Evolutionary conservation across 2,113 vertebrate genomes (phyloP), one percentile per base, ranked within the genome.

Genomic region (Dasyprocta punctata): DNA sequence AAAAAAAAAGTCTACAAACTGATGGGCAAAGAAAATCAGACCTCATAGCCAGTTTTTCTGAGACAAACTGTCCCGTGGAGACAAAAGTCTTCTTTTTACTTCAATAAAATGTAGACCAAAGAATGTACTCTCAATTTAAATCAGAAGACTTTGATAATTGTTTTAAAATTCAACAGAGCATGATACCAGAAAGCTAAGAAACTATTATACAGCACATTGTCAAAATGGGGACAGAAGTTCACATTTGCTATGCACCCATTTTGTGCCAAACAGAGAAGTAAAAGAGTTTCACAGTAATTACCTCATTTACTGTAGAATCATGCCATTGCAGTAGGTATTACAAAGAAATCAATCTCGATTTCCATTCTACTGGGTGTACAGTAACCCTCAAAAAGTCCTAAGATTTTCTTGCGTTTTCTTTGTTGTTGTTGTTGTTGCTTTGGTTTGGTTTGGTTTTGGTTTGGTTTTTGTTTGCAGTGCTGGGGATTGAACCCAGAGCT

Each of bases 301-400:
- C 49, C 86, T 80, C 38, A 52, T 58, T 87, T 93, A 60, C 65
- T 91, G 89, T 3, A 91, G 71, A 97, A 65, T 22, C 49, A 92
- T 30, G 28, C 7, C 84, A 65, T 14, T 5, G 11, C 24, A 26
- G 20, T 26, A 52, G 38, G 8, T 56, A 86, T 61, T n/a, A 92
- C 33, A 96, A 71, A 78, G 49, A 52, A 36, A 54, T 36, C 49
- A n/a, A 63, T 28, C 26, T 44, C 38, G 52, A 61, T 73, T 86
- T 71, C 83, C 67, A 71, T n/a, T 54, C 41, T 38, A 69, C 36
- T 56, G 13, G 24, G 28, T 41, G 24, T 28, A 41, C 38, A 11
- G 16, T 13, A 56, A 30, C 33, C 28, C 38, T 58, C 33, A 90
- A 94, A 83, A 78, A 41, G 19, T 83, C 47, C 58, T 86, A 65